phyloP scores from a whole-genome alignment of 2,888 invertebrate genomes.

The Sesia bembeciformis region DNA sequence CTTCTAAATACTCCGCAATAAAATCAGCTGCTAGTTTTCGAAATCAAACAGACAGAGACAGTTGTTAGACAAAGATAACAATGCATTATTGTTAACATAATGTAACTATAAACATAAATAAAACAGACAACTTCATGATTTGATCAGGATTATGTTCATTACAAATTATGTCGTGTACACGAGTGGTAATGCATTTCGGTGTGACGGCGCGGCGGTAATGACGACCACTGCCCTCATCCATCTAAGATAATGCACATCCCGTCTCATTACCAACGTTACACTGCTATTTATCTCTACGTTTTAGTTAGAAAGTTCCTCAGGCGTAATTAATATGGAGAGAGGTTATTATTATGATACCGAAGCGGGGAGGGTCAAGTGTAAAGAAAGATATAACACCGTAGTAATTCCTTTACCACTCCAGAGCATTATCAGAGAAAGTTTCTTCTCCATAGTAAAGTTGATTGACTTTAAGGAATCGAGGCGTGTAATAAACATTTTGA shows the following conservation, averaged over 20 bases:
- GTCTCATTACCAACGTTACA: slow-evolving; percentile 35
- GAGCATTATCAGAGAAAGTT: slow-evolving; percentile 59
- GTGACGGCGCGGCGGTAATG: slow-evolving; percentile 13
- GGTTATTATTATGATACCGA: slow-evolving; percentile 58
- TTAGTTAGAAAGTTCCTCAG: slow-evolving; percentile 49
- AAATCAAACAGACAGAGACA: too few relatives aligned
- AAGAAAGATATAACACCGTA: slow-evolving; percentile 26
- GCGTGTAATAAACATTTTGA: slow-evolving; percentile 10
- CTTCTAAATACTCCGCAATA: too few relatives aligned
- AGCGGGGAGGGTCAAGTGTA: slow-evolving; percentile 25
- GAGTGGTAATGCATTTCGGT: background rate
- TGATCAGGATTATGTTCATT: too few relatives aligned
- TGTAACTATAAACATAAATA: too few relatives aligned
- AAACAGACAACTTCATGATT: too few relatives aligned
- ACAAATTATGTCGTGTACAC: background rate
- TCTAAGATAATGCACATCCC: slow-evolving; percentile 42
- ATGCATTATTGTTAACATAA: too few relatives aligned
- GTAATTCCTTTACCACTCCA: slow-evolving; percentile 22
- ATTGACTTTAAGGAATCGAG: slow-evolving; percentile 22
- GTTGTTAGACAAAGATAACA: too few relatives aligned
- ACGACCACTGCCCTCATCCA: slow-evolving; percentile 37
- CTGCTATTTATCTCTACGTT: slow-evolving; percentile 43
- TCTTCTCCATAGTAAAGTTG: slow-evolving; percentile 10
- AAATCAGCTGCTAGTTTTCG: too few relatives aligned
- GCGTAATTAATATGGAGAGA: slow-evolving; percentile 65